Evolutionary conservation across 2,113 vertebrate genomes (phyloP), one percentile per base, ranked within the genome.

Genomic region (Pseudopodoces humilis): DNA sequence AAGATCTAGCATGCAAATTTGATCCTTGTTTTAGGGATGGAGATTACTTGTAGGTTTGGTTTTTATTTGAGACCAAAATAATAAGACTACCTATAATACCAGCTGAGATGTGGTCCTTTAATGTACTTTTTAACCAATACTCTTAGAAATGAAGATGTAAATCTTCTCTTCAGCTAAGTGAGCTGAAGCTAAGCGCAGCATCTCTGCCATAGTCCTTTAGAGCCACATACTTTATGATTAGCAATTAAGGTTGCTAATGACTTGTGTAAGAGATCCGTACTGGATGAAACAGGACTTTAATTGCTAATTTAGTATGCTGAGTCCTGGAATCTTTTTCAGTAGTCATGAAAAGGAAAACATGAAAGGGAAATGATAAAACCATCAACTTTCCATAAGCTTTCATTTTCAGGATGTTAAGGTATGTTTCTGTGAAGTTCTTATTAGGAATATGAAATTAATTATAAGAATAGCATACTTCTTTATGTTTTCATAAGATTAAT

Each of bases 371-470:
- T 75, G n/a, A 92, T 70, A 94, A 96, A n/a, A 76, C 35, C 71
- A 69, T 95, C 77, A 88, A 39, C 72, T 95, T 94, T 52, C 83
- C 88, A 46, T 94, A 92, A 86, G 59, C 87, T 81, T 84, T 78
- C 12, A 71, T 91, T 95, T 94, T 88, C 62, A 83, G 81, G n/a
- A 47, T 60, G n/a, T 75, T 84, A 53, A 85, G 85, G 59, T 90
- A 43, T 69, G 63, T 90, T 96, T 95, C 65, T 84, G 20, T 95
- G 74, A 92, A 95, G 65, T 76, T 82, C 80, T 87, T 83, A 20
- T n/a, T 72, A 72, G 39, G 93, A 95, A 95, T 86, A n/a, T 53
- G 23, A 91, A 95, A 94, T 95, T 92, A 92, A 92, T 97, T 93
- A 86, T 55, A 90, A 94, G 83, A 88, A 74, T 70, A 82, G 23